These are phyloP conservation scores for Phortica variegata DNA, from an alignment of 1,140 invertebrate species.

Conservation along the genomic window DNA sequence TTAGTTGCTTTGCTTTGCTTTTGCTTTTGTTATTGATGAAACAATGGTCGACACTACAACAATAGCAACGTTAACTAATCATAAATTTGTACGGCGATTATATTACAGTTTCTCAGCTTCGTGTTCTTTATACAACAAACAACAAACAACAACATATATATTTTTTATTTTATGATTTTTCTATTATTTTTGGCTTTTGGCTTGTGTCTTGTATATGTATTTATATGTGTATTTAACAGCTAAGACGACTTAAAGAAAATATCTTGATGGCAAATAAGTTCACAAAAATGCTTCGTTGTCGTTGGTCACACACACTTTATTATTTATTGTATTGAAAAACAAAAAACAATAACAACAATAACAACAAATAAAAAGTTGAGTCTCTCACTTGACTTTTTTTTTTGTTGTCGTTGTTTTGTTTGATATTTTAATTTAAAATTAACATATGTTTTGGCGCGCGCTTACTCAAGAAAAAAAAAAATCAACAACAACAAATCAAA, in stretches of 20 bases:
- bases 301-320: background rate
- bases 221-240: background rate
- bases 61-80: conserved; percentile 35
- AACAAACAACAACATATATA: no score
- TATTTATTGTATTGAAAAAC: background rate
- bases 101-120: conserved; percentile 37
- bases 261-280: conserved; percentile 4
- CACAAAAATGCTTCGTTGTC: conserved; percentile 1
- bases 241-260: background rate
- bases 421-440: conserved; percentile 34
- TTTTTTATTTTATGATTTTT: no score
- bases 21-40: no score
- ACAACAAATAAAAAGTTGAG: background rate
- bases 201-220: background rate
- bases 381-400: no score
- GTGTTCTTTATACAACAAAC: background rate
- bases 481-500: no score
- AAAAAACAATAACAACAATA: background rate
- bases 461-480: no score
- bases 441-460: conserved; percentile 26
- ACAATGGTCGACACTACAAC: conserved; percentile 18
- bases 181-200: background rate
- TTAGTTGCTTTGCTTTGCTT: no score
- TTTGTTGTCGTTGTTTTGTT: no score
- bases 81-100: conserved; percentile 52